phyloP scores from a whole-genome alignment of 1,140 invertebrate genomes.

The Nymphalis io region DNA sequence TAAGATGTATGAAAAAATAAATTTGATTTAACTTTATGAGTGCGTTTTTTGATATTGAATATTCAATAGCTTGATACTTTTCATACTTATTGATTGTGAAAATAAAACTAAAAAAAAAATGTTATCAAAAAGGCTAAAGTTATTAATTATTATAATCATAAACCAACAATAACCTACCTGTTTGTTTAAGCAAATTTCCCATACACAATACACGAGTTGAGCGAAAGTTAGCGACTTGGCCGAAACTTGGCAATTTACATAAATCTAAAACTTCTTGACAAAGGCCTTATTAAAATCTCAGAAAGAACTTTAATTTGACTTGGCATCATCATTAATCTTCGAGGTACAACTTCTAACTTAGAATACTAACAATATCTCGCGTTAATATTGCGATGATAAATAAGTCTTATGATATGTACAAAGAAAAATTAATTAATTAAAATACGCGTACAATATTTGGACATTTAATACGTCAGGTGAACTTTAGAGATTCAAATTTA shows the following conservation, averaged over 20 bases:
- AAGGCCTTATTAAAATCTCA: slow-evolving; percentile 73
- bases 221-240: background rate
- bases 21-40: no score
- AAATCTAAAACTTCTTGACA: slow-evolving; percentile 66
- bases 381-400: slow-evolving; percentile 10
- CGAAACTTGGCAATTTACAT: slow-evolving; percentile 68
- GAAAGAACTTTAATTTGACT: slow-evolving; percentile 72
- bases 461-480: no score
- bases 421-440: no score
- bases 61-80: no score
- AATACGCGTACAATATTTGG: no score
- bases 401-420: background rate
- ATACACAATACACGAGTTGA: slow-evolving; percentile 10
- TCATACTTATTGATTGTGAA: no score
- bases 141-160: slow-evolving; percentile 1
- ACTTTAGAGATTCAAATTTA: no score
- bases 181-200: slow-evolving; percentile 2
- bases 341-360: slow-evolving; percentile 29
- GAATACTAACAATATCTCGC: slow-evolving; percentile 10
- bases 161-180: slow-evolving; percentile 1
- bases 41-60: no score
- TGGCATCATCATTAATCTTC: slow-evolving; percentile 71
- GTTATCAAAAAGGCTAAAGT: background rate
- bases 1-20: no score
- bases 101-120: background rate